Evolutionary conservation across 1,140 invertebrate genomes (phyloP).

Genomic region (Zaprionus tsacasi): DNA sequence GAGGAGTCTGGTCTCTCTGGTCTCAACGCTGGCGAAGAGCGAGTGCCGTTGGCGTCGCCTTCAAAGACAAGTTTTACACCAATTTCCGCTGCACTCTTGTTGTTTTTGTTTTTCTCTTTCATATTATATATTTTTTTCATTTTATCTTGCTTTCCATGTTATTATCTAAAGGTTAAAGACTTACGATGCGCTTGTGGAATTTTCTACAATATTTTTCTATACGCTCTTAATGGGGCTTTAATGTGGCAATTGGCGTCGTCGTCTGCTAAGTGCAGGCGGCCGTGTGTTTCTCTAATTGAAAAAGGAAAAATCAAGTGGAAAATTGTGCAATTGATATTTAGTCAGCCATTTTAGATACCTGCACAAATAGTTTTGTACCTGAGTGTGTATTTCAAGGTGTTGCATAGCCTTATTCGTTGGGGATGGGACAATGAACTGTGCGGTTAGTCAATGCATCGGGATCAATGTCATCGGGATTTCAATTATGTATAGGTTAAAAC

Average conservation of each 20-base stretch:
- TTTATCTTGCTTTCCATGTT: slow-evolving; percentile 39
- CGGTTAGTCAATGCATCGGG: not conserved
- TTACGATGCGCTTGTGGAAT: slow-evolving; percentile 60
- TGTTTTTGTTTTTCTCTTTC: slow-evolving; percentile 1
- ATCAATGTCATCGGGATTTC: not conserved
- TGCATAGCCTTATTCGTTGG: slow-evolving; percentile 12
- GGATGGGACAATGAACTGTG: slow-evolving; percentile 23
- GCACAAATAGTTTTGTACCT: slow-evolving; percentile 23
- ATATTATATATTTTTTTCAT: slow-evolving; percentile 19
- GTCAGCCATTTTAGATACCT: slow-evolving; percentile 43
- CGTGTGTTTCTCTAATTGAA: slow-evolving; percentile 67
- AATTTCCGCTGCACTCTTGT: slow-evolving; percentile 60
- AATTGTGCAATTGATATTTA: slow-evolving; percentile 56
- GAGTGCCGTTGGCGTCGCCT: slow-evolving; percentile 50
- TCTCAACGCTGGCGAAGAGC: slow-evolving; percentile 31
- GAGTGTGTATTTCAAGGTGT: slow-evolving; percentile 22
- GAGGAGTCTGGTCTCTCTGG: slow-evolving; percentile 8
- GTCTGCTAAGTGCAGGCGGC: slow-evolving; percentile 34
- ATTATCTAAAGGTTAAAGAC: slow-evolving; percentile 74
- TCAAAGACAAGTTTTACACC: slow-evolving; percentile 76
- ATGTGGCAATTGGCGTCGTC: slow-evolving; percentile 72
- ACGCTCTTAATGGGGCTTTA: slow-evolving; percentile 63
- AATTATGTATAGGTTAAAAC: not conserved
- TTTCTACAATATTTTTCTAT: slow-evolving; percentile 58
- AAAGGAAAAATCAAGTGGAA: slow-evolving; percentile 66